phyloP scores from a whole-genome alignment of 2,888 invertebrate genomes.

The Teleogryllus oceanicus region DNA sequence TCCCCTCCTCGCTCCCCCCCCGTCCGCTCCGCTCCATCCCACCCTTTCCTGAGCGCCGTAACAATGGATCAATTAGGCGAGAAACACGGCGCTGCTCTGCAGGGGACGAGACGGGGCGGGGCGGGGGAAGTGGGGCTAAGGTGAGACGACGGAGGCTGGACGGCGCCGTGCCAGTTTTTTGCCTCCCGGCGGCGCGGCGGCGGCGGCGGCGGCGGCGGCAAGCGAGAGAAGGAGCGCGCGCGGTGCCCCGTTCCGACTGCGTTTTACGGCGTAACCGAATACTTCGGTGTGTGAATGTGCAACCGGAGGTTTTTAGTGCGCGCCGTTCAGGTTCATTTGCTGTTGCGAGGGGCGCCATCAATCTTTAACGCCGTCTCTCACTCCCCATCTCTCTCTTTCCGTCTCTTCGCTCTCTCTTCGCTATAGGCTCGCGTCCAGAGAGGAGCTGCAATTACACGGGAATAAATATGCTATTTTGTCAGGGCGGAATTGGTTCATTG shows the following conservation, averaged over 20 bases:
- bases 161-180: too few species aligned
- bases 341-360: conserved; percentile 1
- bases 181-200: too few species aligned
- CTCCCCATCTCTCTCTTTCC: background rate
- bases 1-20: too few species aligned
- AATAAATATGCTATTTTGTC: conserved; percentile 18
- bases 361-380: background rate
- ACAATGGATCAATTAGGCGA: conserved; percentile 9
- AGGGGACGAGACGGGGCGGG: too few species aligned
- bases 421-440: background rate
- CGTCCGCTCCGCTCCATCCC: too few species aligned
- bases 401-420: background rate
- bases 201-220: too few species aligned
- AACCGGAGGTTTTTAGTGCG: background rate
- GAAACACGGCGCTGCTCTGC: background rate
- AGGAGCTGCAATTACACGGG: background rate
- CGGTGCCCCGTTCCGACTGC: background rate
- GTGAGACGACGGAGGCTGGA: background rate
- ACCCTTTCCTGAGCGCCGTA: background rate
- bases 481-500: conserved; percentile 9
- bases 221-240: background rate
- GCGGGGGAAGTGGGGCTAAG: background rate
- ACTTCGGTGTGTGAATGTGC: conserved; percentile 9
- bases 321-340: conserved; percentile 8
- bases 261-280: conserved; percentile 10